These are phyloP conservation scores for Hyperoodon ampullatus DNA, from an alignment of 2,113 vertebrate species.

Conservation along the genomic window DNA sequence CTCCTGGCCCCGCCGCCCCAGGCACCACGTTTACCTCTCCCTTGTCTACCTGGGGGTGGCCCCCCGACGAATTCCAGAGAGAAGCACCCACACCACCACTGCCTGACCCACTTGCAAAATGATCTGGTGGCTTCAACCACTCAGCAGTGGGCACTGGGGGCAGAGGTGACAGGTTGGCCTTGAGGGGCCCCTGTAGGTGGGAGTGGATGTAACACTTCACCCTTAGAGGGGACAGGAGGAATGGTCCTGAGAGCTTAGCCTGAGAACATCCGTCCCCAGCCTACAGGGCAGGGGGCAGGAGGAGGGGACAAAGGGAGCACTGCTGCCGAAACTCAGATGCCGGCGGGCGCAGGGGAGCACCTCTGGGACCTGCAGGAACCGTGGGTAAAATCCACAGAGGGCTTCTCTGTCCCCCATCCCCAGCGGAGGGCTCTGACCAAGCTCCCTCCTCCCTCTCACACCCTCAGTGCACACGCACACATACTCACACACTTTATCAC, in stretches of 20 bases:
- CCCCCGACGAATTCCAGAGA: not conserved
- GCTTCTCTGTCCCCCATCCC: not conserved
- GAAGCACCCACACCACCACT: not conserved
- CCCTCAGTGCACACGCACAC: too few species aligned
- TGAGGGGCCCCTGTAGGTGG: not conserved
- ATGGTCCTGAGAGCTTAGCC: not conserved
- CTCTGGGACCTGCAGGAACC: not conserved
- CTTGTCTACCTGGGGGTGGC: fast-evolving
- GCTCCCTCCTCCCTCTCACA: not conserved
- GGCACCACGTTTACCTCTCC: not conserved
- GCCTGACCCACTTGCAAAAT: not conserved
- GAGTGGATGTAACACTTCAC: not conserved
- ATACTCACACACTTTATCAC: not conserved
- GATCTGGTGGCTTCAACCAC: not conserved
- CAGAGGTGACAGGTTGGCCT: fast-evolving
- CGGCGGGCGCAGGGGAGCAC: fast-evolving
- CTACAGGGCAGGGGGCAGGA: not conserved
- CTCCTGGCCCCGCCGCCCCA: fast-evolving
- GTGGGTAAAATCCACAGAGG: not conserved
- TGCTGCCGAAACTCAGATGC: not conserved
- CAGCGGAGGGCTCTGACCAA: not conserved
- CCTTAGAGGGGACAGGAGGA: not conserved
- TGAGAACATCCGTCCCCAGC: too few species aligned
- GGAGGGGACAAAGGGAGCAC: fast-evolving
- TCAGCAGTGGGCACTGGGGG: fast-evolving